Evolutionary conservation across 2,797 vertebrate species (phyloP).

Genomic region (Masticophis lateralis): DNA sequence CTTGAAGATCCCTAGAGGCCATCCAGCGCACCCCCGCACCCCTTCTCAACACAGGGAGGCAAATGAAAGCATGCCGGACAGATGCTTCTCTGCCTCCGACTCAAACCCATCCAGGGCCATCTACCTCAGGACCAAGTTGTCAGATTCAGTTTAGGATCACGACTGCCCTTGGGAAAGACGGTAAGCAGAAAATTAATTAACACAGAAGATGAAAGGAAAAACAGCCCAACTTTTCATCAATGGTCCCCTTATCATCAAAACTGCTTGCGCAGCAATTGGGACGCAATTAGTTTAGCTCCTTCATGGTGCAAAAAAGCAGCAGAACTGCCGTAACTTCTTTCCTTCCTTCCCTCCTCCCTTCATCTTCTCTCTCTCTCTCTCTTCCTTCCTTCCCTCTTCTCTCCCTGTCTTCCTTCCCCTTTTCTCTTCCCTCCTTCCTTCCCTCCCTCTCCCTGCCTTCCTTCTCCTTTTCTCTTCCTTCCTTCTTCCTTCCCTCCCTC

Average conservation of each 20-base stretch:
- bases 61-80: background rate
- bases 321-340: background rate
- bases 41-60: background rate
- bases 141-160: background rate
- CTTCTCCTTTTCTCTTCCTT: background rate
- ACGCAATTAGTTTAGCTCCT: background rate
- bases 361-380: background rate
- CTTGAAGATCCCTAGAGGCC: background rate
- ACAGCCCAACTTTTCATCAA: background rate
- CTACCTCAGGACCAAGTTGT: background rate
- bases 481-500: too few species aligned
- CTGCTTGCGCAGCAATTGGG: background rate
- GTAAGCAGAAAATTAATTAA: background rate
- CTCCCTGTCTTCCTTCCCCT: too few species aligned
- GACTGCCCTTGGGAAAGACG: background rate
- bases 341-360: background rate
- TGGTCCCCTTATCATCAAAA: background rate
- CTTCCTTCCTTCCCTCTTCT: too few species aligned
- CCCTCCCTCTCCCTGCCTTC: too few species aligned
- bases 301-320: background rate
- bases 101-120: background rate
- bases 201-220: background rate
- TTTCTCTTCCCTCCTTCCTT: too few species aligned
- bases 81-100: background rate
- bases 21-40: background rate